A percentile compares a stretch with the other conserved stretches of the same genome.
Conservation (phyloP, 2,888 invertebrate genomes). For the Scelioninae gen. 1 region DNA sequence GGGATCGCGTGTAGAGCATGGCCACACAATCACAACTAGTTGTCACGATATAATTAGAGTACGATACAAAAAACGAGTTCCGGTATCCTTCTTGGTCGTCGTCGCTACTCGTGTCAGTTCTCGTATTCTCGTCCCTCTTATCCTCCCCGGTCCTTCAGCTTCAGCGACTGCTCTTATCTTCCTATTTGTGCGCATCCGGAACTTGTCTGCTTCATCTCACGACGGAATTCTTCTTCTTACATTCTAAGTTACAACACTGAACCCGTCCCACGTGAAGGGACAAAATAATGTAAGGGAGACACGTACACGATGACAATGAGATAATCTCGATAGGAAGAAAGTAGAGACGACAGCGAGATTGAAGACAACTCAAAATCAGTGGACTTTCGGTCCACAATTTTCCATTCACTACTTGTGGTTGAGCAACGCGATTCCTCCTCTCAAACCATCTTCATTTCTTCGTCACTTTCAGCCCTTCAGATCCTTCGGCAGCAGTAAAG, state of each 20-base stretch:
- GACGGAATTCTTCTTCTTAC: conserved; percentile 76
- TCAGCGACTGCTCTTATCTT: conserved; percentile 28
- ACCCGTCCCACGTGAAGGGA: conserved; percentile 81
- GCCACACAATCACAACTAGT: too few species aligned
- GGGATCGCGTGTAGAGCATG: too few species aligned
- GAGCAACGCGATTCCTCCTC: conserved; percentile 39
- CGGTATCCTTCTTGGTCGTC: too few species aligned
- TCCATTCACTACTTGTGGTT: conserved; percentile 51
- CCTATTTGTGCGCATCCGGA: conserved; percentile 78
- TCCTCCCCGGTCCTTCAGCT: background rate
- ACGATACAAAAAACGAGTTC: too few species aligned
- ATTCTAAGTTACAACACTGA: conserved; percentile 84
- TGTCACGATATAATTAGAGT: too few species aligned
- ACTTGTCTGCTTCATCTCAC: conserved; percentile 62
- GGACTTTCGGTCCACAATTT: conserved; percentile 45
- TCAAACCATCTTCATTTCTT: conserved; percentile 10
- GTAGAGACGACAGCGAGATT: conserved; percentile 36
- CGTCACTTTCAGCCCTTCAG: conserved; percentile 17
- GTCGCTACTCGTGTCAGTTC: too few species aligned
- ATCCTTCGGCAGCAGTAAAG: conserved; percentile 22
- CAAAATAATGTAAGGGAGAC: conserved; percentile 83
- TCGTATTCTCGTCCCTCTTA: background rate
- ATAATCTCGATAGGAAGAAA: conserved; percentile 41
- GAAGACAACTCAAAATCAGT: conserved; percentile 75
- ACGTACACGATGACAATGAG: conserved; percentile 70